Conservation (phyloP, 1,140 invertebrate species). For the Hycleus phaleratus region DNA sequence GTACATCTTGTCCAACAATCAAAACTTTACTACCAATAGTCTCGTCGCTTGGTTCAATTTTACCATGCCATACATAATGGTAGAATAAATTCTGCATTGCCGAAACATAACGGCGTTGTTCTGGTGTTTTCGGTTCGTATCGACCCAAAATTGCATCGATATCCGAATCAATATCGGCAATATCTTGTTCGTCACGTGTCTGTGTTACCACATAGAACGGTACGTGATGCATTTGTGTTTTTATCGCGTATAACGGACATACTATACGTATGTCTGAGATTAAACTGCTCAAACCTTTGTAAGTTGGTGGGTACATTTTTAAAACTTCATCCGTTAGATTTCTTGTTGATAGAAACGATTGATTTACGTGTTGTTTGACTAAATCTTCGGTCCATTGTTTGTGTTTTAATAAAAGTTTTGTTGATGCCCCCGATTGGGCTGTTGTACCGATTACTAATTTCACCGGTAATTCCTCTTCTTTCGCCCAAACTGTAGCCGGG, state of each 20-base stretch:
- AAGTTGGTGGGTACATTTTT: conserved; percentile 56
- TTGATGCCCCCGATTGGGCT: conserved; percentile 57
- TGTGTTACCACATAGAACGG: conserved; percentile 69
- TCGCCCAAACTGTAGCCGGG: conserved; percentile 51
- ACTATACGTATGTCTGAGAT: conserved; percentile 72
- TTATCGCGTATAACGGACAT: conserved; percentile 63
- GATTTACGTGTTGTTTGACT: conserved; percentile 52
- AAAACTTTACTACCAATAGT: conserved; percentile 47
- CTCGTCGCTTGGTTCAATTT: conserved; percentile 47
- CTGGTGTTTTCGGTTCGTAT: conserved; percentile 59
- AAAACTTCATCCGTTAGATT: conserved; percentile 54
- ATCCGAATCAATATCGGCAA: conserved; percentile 59
- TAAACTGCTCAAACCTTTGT: conserved; percentile 58
- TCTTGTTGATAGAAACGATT: conserved; percentile 54
- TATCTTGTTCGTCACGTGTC: conserved; percentile 43
- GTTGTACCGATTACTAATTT: conserved; percentile 65
- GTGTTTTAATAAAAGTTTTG: conserved; percentile 49
- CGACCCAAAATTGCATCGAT: conserved; percentile 70
- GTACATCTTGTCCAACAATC: conserved; percentile 59
- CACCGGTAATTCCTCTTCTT: conserved; percentile 42
- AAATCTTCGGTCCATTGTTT: conserved; percentile 54
- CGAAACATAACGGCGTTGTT: conserved; percentile 62
- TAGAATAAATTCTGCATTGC: conserved; percentile 78
- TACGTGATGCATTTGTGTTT: conserved; percentile 49
- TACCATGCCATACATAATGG: conserved; percentile 66